These are phyloP conservation scores for Hiodon tergisus DNA, from an alignment of 2,113 vertebrate species.

Conservation along the genomic window DNA sequence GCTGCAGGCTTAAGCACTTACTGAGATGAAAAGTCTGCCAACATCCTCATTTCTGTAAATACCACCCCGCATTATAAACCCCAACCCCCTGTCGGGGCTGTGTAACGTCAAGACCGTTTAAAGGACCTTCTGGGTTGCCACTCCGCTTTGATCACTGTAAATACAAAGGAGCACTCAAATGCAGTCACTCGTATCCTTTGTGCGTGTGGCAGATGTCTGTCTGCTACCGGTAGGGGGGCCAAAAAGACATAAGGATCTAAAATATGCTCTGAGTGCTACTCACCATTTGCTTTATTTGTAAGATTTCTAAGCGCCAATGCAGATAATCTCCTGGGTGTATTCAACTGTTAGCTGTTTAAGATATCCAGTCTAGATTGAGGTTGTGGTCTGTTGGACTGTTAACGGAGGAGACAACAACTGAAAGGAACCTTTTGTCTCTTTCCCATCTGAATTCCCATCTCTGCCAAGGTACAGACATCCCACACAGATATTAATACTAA, in stretches of 20 bases:
- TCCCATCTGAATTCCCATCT: slow-evolving; percentile 24
- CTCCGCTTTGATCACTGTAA: too few species aligned
- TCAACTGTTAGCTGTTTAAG: too few species aligned
- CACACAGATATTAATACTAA: slow-evolving; percentile 47
- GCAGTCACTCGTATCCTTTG: too few species aligned
- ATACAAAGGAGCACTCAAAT: too few species aligned
- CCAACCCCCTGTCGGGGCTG: slow-evolving; percentile 3
- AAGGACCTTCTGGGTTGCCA: background rate
- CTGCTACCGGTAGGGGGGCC: too few species aligned
- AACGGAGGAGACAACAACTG: slow-evolving; percentile 45
- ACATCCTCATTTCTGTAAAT: slow-evolving; percentile 18
- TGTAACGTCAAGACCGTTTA: background rate
- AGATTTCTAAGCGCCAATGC: too few species aligned
- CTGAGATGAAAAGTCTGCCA: slow-evolving; percentile 1
- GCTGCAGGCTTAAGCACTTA: background rate
- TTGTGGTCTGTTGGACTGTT: slow-evolving; percentile 30
- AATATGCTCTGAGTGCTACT: too few species aligned
- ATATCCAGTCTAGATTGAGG: slow-evolving; percentile 15
- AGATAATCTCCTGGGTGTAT: too few species aligned
- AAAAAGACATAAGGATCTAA: too few species aligned
- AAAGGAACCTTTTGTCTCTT: slow-evolving; percentile 48
- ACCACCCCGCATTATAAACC: slow-evolving; percentile 5
- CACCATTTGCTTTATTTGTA: too few species aligned
- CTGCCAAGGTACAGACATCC: slow-evolving; percentile 32
- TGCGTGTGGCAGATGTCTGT: too few species aligned